These are phyloP conservation scores for Archips crataeganus DNA, from an alignment of 2,888 invertebrate species.

Conservation along the genomic window DNA sequence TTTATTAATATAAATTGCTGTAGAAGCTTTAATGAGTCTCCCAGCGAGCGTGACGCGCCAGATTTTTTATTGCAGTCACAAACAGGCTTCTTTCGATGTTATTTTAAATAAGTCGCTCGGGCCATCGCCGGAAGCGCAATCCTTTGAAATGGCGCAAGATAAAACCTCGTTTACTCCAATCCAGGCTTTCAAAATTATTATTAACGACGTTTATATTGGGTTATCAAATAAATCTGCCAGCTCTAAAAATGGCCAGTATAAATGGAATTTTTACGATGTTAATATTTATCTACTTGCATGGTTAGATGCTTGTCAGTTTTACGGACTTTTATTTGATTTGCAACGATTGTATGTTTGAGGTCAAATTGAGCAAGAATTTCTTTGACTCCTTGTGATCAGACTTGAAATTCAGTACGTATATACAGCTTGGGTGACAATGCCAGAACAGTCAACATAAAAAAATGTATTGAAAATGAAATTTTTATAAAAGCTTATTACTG, in stretches of 20 bases:
- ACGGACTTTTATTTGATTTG: no score
- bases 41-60: neutral
- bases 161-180: neutral
- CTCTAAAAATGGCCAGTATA: neutral
- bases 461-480: no score
- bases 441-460: no score
- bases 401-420: no score
- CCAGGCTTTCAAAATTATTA: neutral
- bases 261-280: neutral
- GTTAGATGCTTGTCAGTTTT: no score
- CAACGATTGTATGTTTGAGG: no score
- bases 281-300: no score
- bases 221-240: neutral
- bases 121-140: neutral
- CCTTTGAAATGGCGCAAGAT: slow-evolving; percentile 2
- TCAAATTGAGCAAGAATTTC: no score
- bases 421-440: no score
- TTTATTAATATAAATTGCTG: neutral
- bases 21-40: neutral
- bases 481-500: no score
- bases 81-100: neutral
- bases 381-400: no score
- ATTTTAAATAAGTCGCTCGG: neutral
- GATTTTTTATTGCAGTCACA: slow-evolving; percentile 1
- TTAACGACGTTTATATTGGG: neutral